Percentiles rank a stretch among this genome's conserved stretches.
Evolutionary conservation across 2,888 invertebrate species (phyloP).

Genomic region (Cosmia pyralina): DNA sequence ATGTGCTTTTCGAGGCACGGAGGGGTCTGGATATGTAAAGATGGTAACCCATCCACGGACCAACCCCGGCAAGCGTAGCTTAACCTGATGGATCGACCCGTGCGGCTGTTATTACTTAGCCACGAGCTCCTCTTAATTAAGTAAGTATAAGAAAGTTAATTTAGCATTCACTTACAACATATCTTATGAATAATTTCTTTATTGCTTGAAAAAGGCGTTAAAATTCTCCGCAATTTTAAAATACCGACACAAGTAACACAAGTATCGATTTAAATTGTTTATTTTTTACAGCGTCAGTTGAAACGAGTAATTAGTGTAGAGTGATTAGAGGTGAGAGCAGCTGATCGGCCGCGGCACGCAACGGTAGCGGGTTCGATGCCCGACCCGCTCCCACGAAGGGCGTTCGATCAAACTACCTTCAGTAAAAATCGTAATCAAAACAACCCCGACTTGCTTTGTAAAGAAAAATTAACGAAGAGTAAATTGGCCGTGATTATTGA

Average conservation of each 20-base stretch:
- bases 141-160: not conserved
- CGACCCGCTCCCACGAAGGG: conserved; percentile 74
- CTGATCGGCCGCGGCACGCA: conserved; percentile 77
- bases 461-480: conserved; percentile 52
- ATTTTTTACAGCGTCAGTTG: conserved; percentile 58
- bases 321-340: conserved; percentile 78
- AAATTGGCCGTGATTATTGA: conserved; percentile 64
- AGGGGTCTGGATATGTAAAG: too few species aligned
- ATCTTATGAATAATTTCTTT: not conserved
- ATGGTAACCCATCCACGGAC: too few species aligned
- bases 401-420: conserved; percentile 61
- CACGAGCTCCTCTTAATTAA: too few species aligned
- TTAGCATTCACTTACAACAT: not conserved
- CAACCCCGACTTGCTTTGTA: conserved; percentile 62
- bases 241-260: conserved; percentile 27
- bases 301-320: conserved; percentile 78
- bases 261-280: conserved; percentile 51
- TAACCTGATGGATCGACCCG: too few species aligned
- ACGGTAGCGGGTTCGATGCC: conserved; percentile 77
- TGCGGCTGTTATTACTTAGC: too few species aligned
- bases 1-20: too few species aligned
- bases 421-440: conserved; percentile 67
- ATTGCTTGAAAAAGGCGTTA: conserved; percentile 9
- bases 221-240: conserved; percentile 3
- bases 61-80: too few species aligned